phyloP scores from a whole-genome alignment of 2,888 invertebrate genomes.

The Torymus aiolomorphi region DNA sequence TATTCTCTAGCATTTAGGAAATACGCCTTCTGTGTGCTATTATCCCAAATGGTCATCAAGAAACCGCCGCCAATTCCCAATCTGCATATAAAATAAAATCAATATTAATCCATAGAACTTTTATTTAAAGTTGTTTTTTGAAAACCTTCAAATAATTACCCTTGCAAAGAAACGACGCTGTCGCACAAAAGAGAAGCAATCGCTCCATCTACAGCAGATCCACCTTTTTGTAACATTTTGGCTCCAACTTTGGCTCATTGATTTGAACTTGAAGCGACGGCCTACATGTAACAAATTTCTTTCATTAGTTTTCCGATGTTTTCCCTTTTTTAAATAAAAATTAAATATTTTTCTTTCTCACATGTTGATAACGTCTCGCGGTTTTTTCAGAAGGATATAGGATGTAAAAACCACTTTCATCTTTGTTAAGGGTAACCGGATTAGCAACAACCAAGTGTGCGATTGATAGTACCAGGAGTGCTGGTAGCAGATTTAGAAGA shows the following conservation, averaged over 20 bases:
- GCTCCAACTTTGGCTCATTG: slow-evolving; percentile 86
- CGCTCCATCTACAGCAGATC: slow-evolving; percentile 89
- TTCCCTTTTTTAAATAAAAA: no score
- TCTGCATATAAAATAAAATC: slow-evolving; percentile 75
- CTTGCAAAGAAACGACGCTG: slow-evolving; percentile 75
- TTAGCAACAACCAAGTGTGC: no score
- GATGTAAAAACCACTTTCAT: no score
- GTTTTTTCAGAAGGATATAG: no score
- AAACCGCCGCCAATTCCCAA: slow-evolving; percentile 94
- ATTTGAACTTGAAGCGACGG: slow-evolving; percentile 84
- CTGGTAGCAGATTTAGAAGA: no score
- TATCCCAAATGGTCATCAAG: slow-evolving; percentile 87
- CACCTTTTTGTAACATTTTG: slow-evolving; percentile 81
- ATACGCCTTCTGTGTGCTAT: slow-evolving; percentile 78
- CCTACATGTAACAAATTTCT: slow-evolving; percentile 65
- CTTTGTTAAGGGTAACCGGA: no score
- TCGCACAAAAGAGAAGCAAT: slow-evolving; percentile 91
- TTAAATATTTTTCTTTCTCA: no score
- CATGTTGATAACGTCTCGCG: no score
- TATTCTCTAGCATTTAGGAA: slow-evolving; percentile 86
- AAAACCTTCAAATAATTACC: slow-evolving; percentile 22
- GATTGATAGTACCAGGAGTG: no score
- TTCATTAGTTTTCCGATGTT: no score
- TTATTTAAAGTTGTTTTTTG: background rate
- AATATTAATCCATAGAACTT: background rate